Base-by-base conservation (phyloP, 2,888 invertebrate species). In the Eurytoma californica region DNA sequence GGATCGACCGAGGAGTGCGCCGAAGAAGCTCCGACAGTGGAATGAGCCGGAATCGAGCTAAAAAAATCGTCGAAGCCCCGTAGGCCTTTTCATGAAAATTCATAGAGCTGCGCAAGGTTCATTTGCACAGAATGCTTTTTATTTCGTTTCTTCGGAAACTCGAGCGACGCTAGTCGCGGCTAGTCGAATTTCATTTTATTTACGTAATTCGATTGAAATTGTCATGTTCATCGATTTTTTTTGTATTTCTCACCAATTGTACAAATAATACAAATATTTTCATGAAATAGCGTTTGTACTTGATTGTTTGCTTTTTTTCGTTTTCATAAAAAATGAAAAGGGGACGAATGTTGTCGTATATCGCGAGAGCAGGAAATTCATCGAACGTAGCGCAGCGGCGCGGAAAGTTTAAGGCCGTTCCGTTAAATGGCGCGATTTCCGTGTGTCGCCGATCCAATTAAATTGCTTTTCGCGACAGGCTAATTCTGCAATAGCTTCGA, bases 61-160 rank as follows among this genome's bases (percentile, higher is more conserved):
- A n/a, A 30, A 61, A 30, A 61, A 5, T 0, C 63, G 39, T 9
- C 60, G 5, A 28, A 16, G 28, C 12, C 16, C 5, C 1, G 20
- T 20, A 3, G 20, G 63, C 68, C 72, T 81, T 81, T 83, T 82
- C 82, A 84, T 84, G 79, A 82, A 84, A 84, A 83, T 84, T 82
- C 82, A 85, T 83, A 70, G 60, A 20, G n/a, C 39, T 14, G 7
- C 18, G 57, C 13, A 16, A 28, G 14, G 12, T 47, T 73, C 66
- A 85, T 85, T 85, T 84, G 83, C 85, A 84, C 80, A 82, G 83
- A 84, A 86, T 86, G 78, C 82, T 9, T 39, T 39, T 39, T 39
- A 9, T 9, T 7, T 39, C 7, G 9, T 1, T 9, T 39, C 39
- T 39, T 9, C 39, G 39, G 39, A 39, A 39, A 39, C 9, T 39